Evolutionary conservation across 2,888 invertebrate species (phyloP).

Genomic region (Xiphydria camelus): DNA sequence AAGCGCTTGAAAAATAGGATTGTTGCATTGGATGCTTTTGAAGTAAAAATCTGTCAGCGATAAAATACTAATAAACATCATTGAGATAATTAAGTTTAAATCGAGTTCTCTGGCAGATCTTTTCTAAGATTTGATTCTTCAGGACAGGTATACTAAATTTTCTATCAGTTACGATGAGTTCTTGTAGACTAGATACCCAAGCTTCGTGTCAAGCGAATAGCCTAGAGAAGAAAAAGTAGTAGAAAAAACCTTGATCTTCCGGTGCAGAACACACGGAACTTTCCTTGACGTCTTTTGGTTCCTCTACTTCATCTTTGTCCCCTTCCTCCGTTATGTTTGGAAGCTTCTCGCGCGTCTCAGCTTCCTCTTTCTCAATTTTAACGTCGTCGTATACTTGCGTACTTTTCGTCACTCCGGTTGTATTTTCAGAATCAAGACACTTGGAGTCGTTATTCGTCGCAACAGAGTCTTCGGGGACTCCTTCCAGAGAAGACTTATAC

Average conservation of each 20-base stretch:
- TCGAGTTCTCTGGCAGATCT: too few species aligned
- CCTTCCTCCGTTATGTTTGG: slow-evolving; percentile 1
- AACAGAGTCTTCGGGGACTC: not conserved
- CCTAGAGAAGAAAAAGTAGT: slow-evolving; percentile 46
- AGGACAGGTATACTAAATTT: too few species aligned
- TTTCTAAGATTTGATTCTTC: too few species aligned
- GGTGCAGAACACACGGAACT: slow-evolving; percentile 21
- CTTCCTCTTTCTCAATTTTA: slow-evolving; percentile 5
- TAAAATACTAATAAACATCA: too few species aligned
- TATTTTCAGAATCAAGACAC: not conserved
- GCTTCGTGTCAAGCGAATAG: slow-evolving; percentile 44
- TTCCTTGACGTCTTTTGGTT: slow-evolving; percentile 21
- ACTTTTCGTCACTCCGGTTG: not conserved
- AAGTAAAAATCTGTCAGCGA: too few species aligned
- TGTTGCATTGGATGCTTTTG: too few species aligned
- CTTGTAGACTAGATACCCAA: not conserved
- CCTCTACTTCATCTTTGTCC: slow-evolving; percentile 12
- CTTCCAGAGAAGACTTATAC: slow-evolving; percentile 49
- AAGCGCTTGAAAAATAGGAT: too few species aligned
- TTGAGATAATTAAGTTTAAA: too few species aligned
- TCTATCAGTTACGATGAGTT: not conserved
- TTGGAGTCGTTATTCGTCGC: not conserved
- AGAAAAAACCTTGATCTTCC: slow-evolving; percentile 41
- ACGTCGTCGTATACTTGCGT: not conserved
- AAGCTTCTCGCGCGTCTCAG: not conserved